Evolutionary conservation across 2,888 invertebrate species (phyloP), one percentile per base, ranked within the genome.

Genomic region (Argyresthia goedartella): DNA sequence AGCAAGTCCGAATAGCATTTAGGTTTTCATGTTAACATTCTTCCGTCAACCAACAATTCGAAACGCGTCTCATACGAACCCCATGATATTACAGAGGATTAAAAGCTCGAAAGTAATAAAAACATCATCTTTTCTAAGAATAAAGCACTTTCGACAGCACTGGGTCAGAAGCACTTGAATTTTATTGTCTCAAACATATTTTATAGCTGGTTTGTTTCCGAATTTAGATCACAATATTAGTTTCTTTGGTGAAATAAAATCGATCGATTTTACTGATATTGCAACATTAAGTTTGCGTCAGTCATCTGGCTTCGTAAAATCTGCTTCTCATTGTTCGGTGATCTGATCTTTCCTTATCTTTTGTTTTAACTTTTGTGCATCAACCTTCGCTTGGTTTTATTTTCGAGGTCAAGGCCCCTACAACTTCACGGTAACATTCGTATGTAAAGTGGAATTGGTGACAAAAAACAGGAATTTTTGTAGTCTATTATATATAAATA

Each of bases 161-260:
- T 78, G 75, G 76, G 72, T 68, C 73, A 74, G 69, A 25, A 75
- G 70, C 85, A 85, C 85, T 85, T 76, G 76, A 80, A 81, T 85
- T 86, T 86, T 85, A 86, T 85, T 85, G 85, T 86, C 81, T 80
- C 76, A 44, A 11, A 25, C 73, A 84, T 84, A 84, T 81, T 86
- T 86, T 86, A 85, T 73, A 82, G 72, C 78, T 80, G 82, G 85
- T 85, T 86, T 86, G 85, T 86, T 79, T 85, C 71, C 85, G 63
- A 75, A 81, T 79, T 77, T 86, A 86, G 85, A 79, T 25, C 48
- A 39, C n/a, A 39, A 11, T 39, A 39, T 39, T 39, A 39, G 39
- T 39, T 39, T 11, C 39, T 9, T 36, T 8, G 36, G 7, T 39
- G n/a, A 8, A 39, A 39, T n/a, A 39, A 39, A 39, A 8, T 25